These are phyloP conservation scores for Zapornia atra DNA, from an alignment of 2,113 vertebrate genomes.

Conservation along the genomic window DNA sequence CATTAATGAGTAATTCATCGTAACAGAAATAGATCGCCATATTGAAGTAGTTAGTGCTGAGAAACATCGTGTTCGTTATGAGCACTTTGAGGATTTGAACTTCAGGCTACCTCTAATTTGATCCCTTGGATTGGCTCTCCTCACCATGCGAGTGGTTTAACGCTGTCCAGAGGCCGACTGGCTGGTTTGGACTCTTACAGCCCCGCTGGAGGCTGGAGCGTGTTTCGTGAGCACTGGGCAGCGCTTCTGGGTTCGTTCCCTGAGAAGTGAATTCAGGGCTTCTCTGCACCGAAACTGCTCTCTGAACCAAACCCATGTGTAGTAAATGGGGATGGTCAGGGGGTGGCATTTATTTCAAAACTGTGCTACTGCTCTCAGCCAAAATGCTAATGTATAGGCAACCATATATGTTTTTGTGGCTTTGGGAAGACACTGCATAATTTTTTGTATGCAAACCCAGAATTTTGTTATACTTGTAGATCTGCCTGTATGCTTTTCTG, in stretches of 20 bases:
- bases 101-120: slow-evolving; percentile 4
- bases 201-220: neutral
- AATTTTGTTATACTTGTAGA: neutral
- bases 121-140: neutral
- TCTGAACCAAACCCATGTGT: neutral
- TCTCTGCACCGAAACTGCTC: neutral
- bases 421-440: neutral
- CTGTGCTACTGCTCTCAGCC: neutral
- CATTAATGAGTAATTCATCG: neutral
- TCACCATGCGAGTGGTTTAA: neutral
- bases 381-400: neutral
- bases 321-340: neutral
- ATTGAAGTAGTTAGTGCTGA: neutral
- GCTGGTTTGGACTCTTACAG: neutral
- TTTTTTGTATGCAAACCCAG: neutral
- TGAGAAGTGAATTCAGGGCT: neutral
- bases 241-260: neutral
- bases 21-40: neutral
- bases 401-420: neutral
- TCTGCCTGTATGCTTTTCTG: neutral
- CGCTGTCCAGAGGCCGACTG: neutral
- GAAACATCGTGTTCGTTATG: neutral
- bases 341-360: neutral
- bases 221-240: neutral
- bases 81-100: neutral